Evolutionary conservation across 2,888 invertebrate species (phyloP).

Genomic region (Trimorus sp.): DNA sequence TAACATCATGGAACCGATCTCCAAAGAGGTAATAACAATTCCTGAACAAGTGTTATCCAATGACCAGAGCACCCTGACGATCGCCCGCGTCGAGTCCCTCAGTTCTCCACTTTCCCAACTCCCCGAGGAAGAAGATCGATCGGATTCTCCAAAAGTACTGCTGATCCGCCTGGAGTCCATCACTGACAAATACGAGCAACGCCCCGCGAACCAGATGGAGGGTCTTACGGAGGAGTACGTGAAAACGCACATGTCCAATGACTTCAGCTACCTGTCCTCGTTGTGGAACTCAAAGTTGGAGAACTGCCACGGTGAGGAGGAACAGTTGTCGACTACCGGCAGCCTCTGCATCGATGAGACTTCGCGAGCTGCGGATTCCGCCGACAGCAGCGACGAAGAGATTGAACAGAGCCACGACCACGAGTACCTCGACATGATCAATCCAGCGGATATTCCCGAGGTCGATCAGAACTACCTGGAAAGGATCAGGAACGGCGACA

Average conservation of each 20-base stretch:
- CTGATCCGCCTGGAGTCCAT: slow-evolving; percentile 54
- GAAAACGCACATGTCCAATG: slow-evolving; percentile 34
- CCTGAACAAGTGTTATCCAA: too few species aligned
- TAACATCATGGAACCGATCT: too few species aligned
- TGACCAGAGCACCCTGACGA: not conserved
- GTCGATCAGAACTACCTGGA: too few species aligned
- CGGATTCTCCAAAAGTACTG: slow-evolving; percentile 43
- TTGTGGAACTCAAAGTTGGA: slow-evolving; percentile 33
- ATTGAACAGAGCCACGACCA: too few species aligned
- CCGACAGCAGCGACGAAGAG: not conserved
- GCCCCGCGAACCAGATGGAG: slow-evolving; percentile 45
- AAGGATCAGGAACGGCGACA: not conserved
- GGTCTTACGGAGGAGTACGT: slow-evolving; percentile 48
- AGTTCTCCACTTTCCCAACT: not conserved
- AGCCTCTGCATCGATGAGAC: slow-evolving; percentile 20
- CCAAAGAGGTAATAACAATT: too few species aligned
- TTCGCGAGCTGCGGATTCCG: not conserved
- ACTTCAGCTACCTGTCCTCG: slow-evolving; percentile 45
- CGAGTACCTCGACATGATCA: too few species aligned
- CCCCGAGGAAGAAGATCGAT: not conserved
- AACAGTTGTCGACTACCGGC: slow-evolving; percentile 15
- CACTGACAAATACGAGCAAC: slow-evolving; percentile 23
- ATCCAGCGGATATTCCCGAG: too few species aligned
- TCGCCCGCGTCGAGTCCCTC: not conserved
- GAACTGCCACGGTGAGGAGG: not conserved